Evolutionary conservation across 2,888 invertebrate genomes (phyloP).

Genomic region (Prenolepis imparis): DNA sequence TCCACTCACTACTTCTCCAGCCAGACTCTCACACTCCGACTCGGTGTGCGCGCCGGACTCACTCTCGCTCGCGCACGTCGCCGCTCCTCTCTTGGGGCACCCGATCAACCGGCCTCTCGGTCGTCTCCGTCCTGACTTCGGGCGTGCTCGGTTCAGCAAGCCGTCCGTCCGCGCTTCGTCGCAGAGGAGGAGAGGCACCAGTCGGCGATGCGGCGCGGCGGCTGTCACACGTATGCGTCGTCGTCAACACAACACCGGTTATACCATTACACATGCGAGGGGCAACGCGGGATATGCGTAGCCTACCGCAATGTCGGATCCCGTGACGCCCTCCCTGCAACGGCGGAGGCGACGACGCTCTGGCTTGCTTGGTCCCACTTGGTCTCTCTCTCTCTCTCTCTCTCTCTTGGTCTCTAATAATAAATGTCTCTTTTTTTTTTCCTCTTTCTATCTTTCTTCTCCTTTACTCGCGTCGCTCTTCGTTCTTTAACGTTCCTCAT

Average conservation of each 20-base stretch:
- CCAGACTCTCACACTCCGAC: slow-evolving; percentile 70
- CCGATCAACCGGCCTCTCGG: slow-evolving; percentile 63
- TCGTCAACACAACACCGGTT: background rate
- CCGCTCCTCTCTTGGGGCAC: slow-evolving; percentile 46
- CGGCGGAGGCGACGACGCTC: slow-evolving; percentile 18
- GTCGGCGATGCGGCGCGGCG: slow-evolving; percentile 45
- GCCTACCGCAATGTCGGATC: slow-evolving; percentile 80
- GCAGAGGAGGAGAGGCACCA: slow-evolving; percentile 6
- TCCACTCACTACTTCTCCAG: slow-evolving; percentile 77
- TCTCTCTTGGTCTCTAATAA: slow-evolving; percentile 31
- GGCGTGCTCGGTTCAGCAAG: slow-evolving; percentile 62
- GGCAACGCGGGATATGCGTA: slow-evolving; percentile 72
- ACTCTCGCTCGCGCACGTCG: slow-evolving; percentile 67
- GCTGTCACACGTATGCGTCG: slow-evolving; percentile 40
- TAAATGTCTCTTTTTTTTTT: slow-evolving; percentile 26
- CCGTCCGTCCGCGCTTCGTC: slow-evolving; percentile 12
- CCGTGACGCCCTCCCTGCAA: slow-evolving; percentile 59
- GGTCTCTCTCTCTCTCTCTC: slow-evolving; percentile 27
- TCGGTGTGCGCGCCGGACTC: slow-evolving; percentile 65
- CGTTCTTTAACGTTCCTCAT: slow-evolving; percentile 26
- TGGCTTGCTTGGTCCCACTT: slow-evolving; percentile 26
- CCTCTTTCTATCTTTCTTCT: background rate
- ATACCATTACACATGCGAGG: slow-evolving; percentile 60
- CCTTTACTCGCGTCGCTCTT: slow-evolving; percentile 10
- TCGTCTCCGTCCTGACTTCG: slow-evolving; percentile 64